Percentiles rank a stretch among this genome's conserved stretches.
Evolutionary conservation across 2,113 vertebrate species (phyloP).

Genomic region (Phainopepla nitens): DNA sequence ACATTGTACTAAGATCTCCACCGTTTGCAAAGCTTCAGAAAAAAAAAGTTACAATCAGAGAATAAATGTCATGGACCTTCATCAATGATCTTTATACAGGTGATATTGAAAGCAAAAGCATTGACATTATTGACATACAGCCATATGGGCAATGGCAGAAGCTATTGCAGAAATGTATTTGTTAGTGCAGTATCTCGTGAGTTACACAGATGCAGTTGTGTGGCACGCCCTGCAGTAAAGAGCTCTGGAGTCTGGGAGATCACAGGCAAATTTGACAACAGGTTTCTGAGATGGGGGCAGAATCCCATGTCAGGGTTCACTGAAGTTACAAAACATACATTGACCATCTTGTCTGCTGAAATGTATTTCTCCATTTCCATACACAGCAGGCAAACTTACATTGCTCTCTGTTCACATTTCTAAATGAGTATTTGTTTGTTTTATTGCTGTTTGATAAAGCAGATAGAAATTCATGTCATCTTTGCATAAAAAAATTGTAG

Average conservation of each 20-base stretch:
- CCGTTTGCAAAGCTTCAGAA: not conserved
- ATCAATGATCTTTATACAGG: not conserved
- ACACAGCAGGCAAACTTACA: not conserved
- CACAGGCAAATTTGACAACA: not conserved
- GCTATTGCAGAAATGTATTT: not conserved
- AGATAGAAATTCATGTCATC: not conserved
- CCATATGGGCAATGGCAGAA: not conserved
- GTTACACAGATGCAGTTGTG: not conserved
- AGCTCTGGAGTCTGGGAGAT: not conserved
- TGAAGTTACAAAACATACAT: not conserved
- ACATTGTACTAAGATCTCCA: not conserved
- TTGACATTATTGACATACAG: not conserved
- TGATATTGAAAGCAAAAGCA: not conserved
- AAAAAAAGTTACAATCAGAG: not conserved
- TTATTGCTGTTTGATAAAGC: not conserved
- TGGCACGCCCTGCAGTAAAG: not conserved
- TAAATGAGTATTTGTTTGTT: not conserved
- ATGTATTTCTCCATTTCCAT: not conserved
- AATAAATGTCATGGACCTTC: not conserved
- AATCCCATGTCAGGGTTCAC: not conserved
- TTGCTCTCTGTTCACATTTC: not conserved
- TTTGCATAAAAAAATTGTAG: not conserved
- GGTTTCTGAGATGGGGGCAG: not conserved
- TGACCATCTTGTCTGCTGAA: not conserved
- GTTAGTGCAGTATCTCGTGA: not conserved